A percentile compares a stretch with the other conserved stretches of the same genome.
These are phyloP conservation scores for Acanthoscelides obtectus DNA, from an alignment of 2,888 invertebrate genomes.

Conservation along the genomic window DNA sequence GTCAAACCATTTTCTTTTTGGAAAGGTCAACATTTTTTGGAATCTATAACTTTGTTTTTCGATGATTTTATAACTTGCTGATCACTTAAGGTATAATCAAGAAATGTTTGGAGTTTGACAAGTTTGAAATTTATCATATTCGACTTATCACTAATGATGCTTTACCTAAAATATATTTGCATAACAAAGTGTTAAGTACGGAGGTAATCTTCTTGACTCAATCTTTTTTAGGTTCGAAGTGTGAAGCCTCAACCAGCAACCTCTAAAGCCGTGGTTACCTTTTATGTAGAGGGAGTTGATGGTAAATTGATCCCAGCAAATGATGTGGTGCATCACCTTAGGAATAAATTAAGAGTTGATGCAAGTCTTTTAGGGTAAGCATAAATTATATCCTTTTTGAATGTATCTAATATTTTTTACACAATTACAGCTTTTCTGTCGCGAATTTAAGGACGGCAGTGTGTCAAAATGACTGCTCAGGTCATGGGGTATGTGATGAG, in stretches of 20 bases:
- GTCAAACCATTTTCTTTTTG: too few species aligned
- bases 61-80: too few species aligned
- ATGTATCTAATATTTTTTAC: neutral
- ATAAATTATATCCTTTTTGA: neutral
- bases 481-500: slow-evolving; percentile 85
- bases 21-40: too few species aligned
- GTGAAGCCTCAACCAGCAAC: slow-evolving; percentile 50
- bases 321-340: slow-evolving; percentile 61
- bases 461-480: slow-evolving; percentile 90
- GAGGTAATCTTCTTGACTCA: too few species aligned
- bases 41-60: too few species aligned
- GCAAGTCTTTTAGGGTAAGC: slow-evolving; percentile 56
- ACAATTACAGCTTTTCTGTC: slow-evolving; percentile 53
- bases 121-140: too few species aligned
- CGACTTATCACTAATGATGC: too few species aligned
- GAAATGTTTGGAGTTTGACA: too few species aligned
- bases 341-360: slow-evolving; percentile 65
- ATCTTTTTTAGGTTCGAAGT: slow-evolving; percentile 41
- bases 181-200: too few species aligned
- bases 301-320: slow-evolving; percentile 54
- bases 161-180: too few species aligned
- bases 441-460: slow-evolving; percentile 75
- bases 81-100: too few species aligned
- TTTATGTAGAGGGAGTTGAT: slow-evolving; percentile 46
- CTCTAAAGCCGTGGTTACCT: slow-evolving; percentile 49